A percentile compares a stretch with the other conserved stretches of the same genome.
These are phyloP conservation scores for Agelas oroides DNA, from an alignment of 37 sponge, comb jelly and placozoan species.

Conservation along the genomic window DNA sequence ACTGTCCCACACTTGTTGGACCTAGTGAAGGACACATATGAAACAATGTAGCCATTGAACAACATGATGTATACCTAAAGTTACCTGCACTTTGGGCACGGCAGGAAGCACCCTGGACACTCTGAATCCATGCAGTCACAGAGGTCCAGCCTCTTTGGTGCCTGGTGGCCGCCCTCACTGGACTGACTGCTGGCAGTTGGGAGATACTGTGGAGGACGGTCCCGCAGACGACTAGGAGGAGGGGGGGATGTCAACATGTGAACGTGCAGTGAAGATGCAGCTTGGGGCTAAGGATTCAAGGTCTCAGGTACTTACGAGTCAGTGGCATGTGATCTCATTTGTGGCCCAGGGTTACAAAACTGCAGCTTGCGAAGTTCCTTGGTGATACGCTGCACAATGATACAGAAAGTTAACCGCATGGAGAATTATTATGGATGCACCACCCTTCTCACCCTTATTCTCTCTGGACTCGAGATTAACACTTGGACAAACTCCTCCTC, in stretches of 20 bases:
- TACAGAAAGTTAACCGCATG: too few relatives aligned
- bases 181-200: not conserved
- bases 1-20: conserved; percentile 69
- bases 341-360: conserved; percentile 54
- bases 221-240: too few relatives aligned
- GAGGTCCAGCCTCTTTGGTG: not conserved
- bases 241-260: not conserved
- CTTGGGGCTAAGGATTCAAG: too few relatives aligned
- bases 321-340: conserved; percentile 21
- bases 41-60: too few relatives aligned
- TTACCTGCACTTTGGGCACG: conserved; percentile 55
- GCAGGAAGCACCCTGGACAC: conserved; percentile 69
- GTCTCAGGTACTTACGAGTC: not conserved
- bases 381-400: conserved; percentile 5
- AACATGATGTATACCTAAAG: too few relatives aligned
- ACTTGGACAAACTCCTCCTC: not conserved
- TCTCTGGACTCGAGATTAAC: conserved; percentile 9
- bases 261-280: not conserved
- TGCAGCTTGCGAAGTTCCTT: conserved; percentile 49
- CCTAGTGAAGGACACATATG: not conserved
- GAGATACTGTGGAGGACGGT: too few relatives aligned
- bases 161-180: not conserved
- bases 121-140: conserved; percentile 53
- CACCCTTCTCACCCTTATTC: conserved; percentile 5
- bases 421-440: too few relatives aligned